Percentiles rank a stretch among this genome's conserved stretches.
These are phyloP conservation scores for Zoanthus solanderi DNA, from an alignment of 92 coral and sea anemone genomes.

Conservation along the genomic window DNA sequence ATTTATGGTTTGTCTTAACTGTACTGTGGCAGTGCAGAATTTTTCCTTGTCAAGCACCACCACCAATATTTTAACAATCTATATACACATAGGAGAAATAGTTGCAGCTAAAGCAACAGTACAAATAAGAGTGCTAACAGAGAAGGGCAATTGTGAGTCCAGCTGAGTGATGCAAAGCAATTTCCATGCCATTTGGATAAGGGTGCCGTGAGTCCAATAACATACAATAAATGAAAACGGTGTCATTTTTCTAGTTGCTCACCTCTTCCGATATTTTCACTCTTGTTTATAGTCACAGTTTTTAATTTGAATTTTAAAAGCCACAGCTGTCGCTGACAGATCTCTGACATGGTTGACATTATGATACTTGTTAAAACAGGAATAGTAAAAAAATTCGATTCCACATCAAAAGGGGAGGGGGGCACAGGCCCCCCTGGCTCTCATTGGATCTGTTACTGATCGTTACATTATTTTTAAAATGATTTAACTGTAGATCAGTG, in stretches of 20 bases:
- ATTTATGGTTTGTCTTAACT: neutral
- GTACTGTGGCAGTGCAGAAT: neutral
- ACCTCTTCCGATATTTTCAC: neutral
- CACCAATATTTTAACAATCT: neutral
- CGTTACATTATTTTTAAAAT: no score
- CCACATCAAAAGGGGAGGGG: no score
- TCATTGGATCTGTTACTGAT: no score
- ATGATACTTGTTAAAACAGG: no score
- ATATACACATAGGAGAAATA: neutral
- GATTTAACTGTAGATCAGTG: no score
- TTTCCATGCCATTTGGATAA: no score
- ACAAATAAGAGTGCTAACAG: neutral
- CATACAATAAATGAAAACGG: neutral
- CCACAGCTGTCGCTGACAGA: neutral
- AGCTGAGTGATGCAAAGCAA: neutral
- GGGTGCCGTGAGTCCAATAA: neutral
- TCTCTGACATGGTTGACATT: neutral
- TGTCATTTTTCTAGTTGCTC: neutral
- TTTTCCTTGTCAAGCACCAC: neutral
- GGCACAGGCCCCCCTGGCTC: no score
- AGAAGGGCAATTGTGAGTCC: neutral
- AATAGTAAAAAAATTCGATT: no score
- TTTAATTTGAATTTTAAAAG: no score
- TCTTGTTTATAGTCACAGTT: neutral
- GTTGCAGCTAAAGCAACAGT: neutral